Conservation (phyloP, 2,888 invertebrate genomes). For the Punctoribates punctum region DNA sequence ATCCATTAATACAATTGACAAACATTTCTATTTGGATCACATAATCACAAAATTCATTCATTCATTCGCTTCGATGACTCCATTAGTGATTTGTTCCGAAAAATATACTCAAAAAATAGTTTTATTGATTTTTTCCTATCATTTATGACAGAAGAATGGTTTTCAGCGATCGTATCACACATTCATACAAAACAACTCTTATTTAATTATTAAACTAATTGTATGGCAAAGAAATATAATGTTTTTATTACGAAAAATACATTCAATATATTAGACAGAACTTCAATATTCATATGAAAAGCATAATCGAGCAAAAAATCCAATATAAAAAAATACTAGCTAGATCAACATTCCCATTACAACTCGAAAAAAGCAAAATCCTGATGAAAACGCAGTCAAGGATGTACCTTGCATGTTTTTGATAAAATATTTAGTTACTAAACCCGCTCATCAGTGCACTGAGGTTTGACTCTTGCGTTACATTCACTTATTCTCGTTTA, state of each 20-base stretch:
- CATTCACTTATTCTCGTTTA: too few relatives aligned
- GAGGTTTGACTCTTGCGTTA: too few relatives aligned
- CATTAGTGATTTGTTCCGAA: conserved; percentile 9
- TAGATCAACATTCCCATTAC: too few relatives aligned
- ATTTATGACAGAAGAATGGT: conserved; percentile 6
- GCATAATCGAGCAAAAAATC: too few relatives aligned
- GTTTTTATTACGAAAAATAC: neutral
- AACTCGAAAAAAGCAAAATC: too few relatives aligned
- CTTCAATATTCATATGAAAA: too few relatives aligned
- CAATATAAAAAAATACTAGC: too few relatives aligned
- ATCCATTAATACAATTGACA: neutral
- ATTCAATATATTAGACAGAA: too few relatives aligned
- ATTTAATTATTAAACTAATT: conserved; percentile 9
- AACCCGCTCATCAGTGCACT: too few relatives aligned
- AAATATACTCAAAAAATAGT: conserved; percentile 7
- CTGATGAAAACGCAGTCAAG: too few relatives aligned
- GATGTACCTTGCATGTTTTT: too few relatives aligned
- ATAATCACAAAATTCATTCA: conserved; percentile 24
- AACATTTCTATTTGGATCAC: neutral
- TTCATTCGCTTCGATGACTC: conserved; percentile 23
- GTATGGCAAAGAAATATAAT: neutral
- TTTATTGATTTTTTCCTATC: conserved; percentile 24
- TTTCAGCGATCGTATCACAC: neutral
- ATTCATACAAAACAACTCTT: conserved; percentile 1
- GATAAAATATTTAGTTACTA: too few relatives aligned